A percentile compares a stretch with the other conserved stretches of the same genome.
Evolutionary conservation across 2,113 vertebrate genomes (phyloP).

Genomic region (Ancistrus triradiatus): DNA sequence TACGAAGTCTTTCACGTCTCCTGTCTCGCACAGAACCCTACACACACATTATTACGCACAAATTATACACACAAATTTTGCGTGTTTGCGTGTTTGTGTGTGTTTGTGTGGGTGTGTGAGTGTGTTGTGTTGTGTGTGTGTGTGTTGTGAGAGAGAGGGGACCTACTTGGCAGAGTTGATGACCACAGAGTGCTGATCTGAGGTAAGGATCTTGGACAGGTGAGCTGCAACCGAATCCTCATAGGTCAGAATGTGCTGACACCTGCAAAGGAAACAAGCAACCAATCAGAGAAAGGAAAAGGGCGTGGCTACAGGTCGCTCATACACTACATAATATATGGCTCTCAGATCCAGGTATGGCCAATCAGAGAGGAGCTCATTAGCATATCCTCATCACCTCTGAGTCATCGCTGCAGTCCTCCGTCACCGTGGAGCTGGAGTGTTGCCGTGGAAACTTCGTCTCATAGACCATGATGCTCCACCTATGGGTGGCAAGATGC

Average conservation of each 20-base stretch:
- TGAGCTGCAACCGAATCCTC: constrained; percentile 96
- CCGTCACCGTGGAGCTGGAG: constrained; percentile 75
- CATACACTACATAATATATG: too few species aligned
- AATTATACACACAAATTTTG: not conserved
- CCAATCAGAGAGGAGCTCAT: constrained; percentile 1
- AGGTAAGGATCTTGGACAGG: constrained; percentile 93
- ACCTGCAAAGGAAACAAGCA: constrained; percentile 66
- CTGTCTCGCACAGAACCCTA: constrained; percentile 97
- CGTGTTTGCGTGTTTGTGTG: not conserved
- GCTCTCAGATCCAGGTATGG: too few species aligned
- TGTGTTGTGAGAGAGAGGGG: too few species aligned
- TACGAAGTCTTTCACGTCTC: constrained; percentile 96
- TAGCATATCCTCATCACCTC: constrained; percentile 73
- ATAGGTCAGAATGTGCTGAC: constrained; percentile 92
- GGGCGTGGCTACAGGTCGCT: not conserved
- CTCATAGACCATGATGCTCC: constrained; percentile 98
- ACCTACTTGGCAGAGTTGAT: constrained; percentile 95
- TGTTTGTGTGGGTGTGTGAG: too few species aligned
- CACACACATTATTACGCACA: constrained; percentile 2
- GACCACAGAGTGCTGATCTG: constrained; percentile 95
- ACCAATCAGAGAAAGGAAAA: constrained; percentile 9
- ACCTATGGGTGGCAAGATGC: constrained; percentile 63
- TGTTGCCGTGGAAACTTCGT: constrained; percentile 86
- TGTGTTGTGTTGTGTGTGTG: too few species aligned
- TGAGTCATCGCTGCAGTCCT: constrained; percentile 87